Evolutionary conservation across 2,113 vertebrate species (phyloP), one percentile per base, ranked within the genome.

Genomic region (Acrocephalus kingi): DNA sequence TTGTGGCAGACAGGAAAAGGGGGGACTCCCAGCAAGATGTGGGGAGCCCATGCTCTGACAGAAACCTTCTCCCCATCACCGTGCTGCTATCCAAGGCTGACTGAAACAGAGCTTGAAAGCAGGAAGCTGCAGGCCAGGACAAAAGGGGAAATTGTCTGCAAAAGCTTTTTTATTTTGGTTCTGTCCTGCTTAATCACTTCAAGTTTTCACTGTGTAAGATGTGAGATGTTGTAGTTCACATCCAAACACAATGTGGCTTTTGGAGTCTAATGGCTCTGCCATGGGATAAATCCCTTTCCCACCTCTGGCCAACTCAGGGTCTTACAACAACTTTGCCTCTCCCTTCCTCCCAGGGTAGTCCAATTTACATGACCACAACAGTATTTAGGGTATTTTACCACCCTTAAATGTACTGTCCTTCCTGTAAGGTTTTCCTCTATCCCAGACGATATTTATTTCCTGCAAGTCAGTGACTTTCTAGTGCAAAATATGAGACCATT

Each of bases 51-150:
- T 0, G 10, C 37, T 46, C 35, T 1, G 1, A 8, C 17, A 74
- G 30, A 30, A 89, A 75, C 39, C 52, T 52, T 18, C 76, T 66
- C 89, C 94, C 71, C 95, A 79, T 91, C 92, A 76, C 82, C 62
- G 82, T 62, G 74, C 74, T 93, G 85, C 52, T 76, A 69, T 33
- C 37, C 8, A 7, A 83, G 84, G 71, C 0, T 52, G 66, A 87
- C 62, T 61, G 74, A 83, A 87, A 73, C 19, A 15, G 41, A 89
- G 84, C 49, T 6, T 61, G 71, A 79, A 94, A 79, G 85, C 74
- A 93, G 82, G 94, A 96, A 93, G 75, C 71, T 85, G 90, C 62
- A 78, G 56, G 62, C 62, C 41, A 69, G 58, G 51, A 96, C 88
- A 94, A 94, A 94, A 87, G 58, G 49, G 33, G 58, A 87, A 84